phyloP scores from a whole-genome alignment of 2,797 vertebrate species.

The Urophycis tenuis region DNA sequence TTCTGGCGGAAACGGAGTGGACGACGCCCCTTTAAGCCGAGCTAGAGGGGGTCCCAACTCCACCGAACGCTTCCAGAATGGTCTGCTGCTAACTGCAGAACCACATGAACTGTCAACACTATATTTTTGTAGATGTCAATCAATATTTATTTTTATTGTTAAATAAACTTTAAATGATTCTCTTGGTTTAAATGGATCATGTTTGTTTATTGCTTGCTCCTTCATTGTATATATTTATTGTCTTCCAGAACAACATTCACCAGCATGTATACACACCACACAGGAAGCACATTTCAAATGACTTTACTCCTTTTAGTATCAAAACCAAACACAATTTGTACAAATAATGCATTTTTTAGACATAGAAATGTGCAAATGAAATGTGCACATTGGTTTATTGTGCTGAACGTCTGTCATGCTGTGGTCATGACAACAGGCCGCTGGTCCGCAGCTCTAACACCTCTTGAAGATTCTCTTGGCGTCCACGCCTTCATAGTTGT shows the following conservation, averaged over 20 bases:
- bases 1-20: too few relatives aligned
- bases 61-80: background rate
- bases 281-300: constrained; percentile 7
- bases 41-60: background rate
- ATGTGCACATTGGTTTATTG: background rate
- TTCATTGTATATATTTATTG: background rate
- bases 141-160: constrained; percentile 77
- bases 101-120: constrained; percentile 50
- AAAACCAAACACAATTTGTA: constrained; percentile 44
- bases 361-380: background rate
- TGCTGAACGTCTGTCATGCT: constrained; percentile 19
- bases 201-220: constrained; percentile 13
- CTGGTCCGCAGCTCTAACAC: constrained; percentile 47
- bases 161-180: constrained; percentile 70
- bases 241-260: background rate
- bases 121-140: constrained; percentile 74
- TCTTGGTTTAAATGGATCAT: constrained; percentile 44
- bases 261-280: background rate
- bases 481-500: constrained; percentile 82
- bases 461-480: constrained; percentile 89
- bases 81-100: background rate
- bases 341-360: constrained; percentile 17
- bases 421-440: constrained; percentile 3
- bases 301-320: constrained; percentile 58
- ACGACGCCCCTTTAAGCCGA: too few relatives aligned